Conservation (phyloP, 2,113 vertebrate species). For the Desmodus rotundus region DNA sequence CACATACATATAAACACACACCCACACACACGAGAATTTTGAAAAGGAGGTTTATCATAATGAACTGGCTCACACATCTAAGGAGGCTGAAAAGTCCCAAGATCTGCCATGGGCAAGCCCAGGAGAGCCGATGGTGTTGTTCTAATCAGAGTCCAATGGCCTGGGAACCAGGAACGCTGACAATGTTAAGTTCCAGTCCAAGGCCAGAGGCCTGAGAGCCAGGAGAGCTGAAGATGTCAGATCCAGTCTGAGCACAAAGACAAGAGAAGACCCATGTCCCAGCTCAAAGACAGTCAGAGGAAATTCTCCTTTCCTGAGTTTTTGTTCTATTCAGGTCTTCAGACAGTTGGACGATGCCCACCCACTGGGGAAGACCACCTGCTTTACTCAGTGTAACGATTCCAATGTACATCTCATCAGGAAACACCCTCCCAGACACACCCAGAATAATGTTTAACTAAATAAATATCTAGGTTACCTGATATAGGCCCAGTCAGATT, state of each 20-base stretch:
- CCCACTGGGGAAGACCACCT: background rate
- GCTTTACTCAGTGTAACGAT: background rate
- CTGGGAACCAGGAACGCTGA: background rate
- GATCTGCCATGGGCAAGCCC: background rate
- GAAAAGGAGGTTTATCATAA: background rate
- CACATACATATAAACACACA: fast-evolving
- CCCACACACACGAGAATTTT: background rate
- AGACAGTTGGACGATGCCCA: background rate
- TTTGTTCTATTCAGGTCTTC: background rate
- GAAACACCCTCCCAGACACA: background rate
- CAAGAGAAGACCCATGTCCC: background rate
- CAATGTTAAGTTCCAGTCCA: too few relatives aligned
- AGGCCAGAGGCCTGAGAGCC: background rate
- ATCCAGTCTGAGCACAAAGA: background rate
- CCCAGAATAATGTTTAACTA: background rate
- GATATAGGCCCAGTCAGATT: background rate
- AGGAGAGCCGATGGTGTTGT: background rate
- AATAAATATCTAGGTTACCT: background rate
- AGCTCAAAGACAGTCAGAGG: background rate
- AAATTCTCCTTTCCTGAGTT: background rate
- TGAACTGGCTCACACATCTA: background rate
- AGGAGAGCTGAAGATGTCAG: background rate
- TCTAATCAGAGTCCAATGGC: background rate
- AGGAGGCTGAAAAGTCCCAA: background rate
- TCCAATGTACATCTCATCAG: background rate